Base-by-base conservation (phyloP, 2,113 vertebrate species). In the Ascaphus truei region DNA sequence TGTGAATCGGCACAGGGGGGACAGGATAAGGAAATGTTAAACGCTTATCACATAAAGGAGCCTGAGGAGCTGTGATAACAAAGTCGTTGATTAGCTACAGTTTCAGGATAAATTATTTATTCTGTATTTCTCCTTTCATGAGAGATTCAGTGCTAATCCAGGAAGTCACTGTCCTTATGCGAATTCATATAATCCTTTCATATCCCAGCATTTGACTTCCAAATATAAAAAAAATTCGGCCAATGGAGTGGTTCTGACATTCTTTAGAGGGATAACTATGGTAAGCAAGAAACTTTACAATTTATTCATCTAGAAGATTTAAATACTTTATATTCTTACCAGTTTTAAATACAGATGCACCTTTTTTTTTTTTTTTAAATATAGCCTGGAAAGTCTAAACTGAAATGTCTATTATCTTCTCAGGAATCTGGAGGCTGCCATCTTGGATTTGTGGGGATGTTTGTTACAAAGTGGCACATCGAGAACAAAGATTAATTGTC, bases 51-150 rank as follows among this genome's bases (percentile, higher is more conserved):
- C 65, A 10, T 36, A 58, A 48, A 58, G 47, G 30, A 33, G 43
- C 67, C 67, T 71, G 67, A 37, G 57, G 45, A 61, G 26, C 56
- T 7, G 34, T 25, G 67, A 71, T 71, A 71, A 71, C 67, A 39
- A 61, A 30, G 45, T 41, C 11, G 52, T 20, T 69, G 66, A 69
- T 69, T 69, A 60, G 66, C 47, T 23, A 9, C 56, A 71, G 67
- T 71, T 61, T 61, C 56, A 25, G 67, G 67, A 71, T 71, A 71
- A 71, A 61, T 71, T 41, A 61, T 60, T 39, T 61, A 37, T 71
- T 71, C 67, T 52, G 9, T 33, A 50, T 48, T 33, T 18, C 56
- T 31, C 23, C 67, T 71, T 71, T 71, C 67, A 71, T 71, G 33
- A 52, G 67, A 30, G 67, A 71, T 61, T 61, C 56, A 7, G 33